These are phyloP conservation scores for Heliconius melpomene DNA, from an alignment of 1,140 invertebrate species.

Conservation along the genomic window DNA sequence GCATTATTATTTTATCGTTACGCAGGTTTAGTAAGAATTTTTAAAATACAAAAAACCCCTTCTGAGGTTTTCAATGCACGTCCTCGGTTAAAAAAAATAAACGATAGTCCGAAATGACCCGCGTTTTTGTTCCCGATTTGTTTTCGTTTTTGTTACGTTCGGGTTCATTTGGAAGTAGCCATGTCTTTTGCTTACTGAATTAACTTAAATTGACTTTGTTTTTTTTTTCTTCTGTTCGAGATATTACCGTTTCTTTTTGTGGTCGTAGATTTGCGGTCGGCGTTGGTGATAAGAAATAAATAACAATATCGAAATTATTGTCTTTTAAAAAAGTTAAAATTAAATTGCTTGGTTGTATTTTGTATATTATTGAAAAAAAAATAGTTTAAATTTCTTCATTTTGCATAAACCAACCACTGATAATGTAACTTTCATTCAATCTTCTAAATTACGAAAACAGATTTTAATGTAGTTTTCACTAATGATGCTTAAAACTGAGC, in stretches of 20 bases:
- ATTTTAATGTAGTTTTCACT: no score
- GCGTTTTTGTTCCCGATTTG: slow-evolving; percentile 79
- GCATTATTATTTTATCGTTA: slow-evolving; percentile 70
- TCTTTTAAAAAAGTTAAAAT: not conserved
- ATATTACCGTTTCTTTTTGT: slow-evolving; percentile 62
- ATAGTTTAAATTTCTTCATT: no score
- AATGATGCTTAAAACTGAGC: no score
- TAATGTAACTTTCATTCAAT: no score
- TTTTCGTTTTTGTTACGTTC: slow-evolving; percentile 80
- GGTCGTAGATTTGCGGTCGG: slow-evolving; percentile 49
- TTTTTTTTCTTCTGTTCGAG: slow-evolving; percentile 51
- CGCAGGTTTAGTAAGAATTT: slow-evolving; percentile 62
- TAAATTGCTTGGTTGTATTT: not conserved
- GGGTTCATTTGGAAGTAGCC: slow-evolving; percentile 80
- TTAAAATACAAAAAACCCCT: slow-evolving; percentile 56
- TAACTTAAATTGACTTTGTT: slow-evolving; percentile 76
- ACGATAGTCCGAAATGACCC: slow-evolving; percentile 77
- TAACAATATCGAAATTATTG: not conserved
- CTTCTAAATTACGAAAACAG: not conserved
- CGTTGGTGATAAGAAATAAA: slow-evolving; percentile 26
- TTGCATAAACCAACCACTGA: no score
- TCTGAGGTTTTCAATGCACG: slow-evolving; percentile 74
- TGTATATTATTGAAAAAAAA: no score
- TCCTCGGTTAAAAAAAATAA: slow-evolving; percentile 75
- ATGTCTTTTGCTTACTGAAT: slow-evolving; percentile 79